A percentile compares a stretch with the other conserved stretches of the same genome.
These are phyloP conservation scores for Pristionchus maxplancki DNA, from an alignment of 2,888 invertebrate species.

Conservation along the genomic window DNA sequence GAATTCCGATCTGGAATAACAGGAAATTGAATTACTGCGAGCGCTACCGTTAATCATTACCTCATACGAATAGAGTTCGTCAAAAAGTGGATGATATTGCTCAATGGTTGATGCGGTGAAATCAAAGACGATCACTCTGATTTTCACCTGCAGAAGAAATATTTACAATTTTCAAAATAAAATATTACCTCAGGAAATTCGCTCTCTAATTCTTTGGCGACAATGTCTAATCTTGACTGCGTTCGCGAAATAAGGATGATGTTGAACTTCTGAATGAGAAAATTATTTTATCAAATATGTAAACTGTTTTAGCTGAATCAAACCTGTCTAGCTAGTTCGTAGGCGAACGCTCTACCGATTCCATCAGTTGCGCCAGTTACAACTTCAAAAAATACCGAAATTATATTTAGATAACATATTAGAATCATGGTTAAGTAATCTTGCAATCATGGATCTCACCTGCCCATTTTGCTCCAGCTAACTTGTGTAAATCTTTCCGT, in stretches of 20 bases:
- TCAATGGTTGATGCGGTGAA: not conserved
- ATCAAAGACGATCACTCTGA: not conserved
- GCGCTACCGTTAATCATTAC: too few relatives aligned
- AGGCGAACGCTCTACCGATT: not conserved
- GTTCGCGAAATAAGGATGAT: not conserved
- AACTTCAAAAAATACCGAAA: not conserved
- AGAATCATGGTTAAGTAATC: too few relatives aligned
- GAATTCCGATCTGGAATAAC: not conserved
- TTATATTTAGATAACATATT: too few relatives aligned
- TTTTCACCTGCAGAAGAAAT: not conserved
- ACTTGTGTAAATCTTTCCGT: not conserved
- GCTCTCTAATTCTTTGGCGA: not conserved
- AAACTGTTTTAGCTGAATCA: not conserved
- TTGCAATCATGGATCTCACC: not conserved
- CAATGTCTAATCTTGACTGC: not conserved
- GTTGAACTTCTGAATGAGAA: not conserved
- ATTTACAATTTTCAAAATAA: too few relatives aligned
- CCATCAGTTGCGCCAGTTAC: not conserved
- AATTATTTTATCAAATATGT: too few relatives aligned
- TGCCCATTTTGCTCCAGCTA: not conserved
- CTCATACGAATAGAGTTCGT: not conserved
- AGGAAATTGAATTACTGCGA: too few relatives aligned
- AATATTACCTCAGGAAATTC: not conserved
- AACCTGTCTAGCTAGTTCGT: not conserved
- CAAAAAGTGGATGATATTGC: not conserved